phyloP scores from a whole-genome alignment of 2,797 vertebrate genomes.

The Gymnocypris eckloni region DNA sequence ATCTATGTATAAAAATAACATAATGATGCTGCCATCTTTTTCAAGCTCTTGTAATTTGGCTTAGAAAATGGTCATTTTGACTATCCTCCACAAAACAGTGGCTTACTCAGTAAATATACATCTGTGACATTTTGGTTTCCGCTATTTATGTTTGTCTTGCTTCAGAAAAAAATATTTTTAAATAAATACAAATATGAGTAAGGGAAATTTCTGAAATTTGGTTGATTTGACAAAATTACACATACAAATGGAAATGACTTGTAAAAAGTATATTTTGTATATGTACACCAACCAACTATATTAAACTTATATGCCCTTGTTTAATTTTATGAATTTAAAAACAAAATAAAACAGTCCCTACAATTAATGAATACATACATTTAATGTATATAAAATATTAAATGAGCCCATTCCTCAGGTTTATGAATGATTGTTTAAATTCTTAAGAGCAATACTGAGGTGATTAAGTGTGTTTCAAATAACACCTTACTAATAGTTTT shows the following conservation, averaged over 20 bases:
- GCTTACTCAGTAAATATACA: no score
- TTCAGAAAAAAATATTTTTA: background rate
- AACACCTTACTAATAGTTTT: conserved; percentile 32
- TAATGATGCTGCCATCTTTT: background rate
- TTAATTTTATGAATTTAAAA: background rate
- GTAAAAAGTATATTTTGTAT: background rate
- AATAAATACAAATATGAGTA: background rate
- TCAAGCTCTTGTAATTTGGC: background rate
- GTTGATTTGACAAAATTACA: background rate
- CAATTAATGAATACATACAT: background rate
- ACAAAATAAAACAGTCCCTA: background rate
- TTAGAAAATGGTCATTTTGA: background rate
- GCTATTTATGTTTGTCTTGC: no score
- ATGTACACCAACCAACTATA: background rate
- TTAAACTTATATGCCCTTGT: background rate
- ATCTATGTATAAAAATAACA: background rate
- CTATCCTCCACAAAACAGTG: background rate
- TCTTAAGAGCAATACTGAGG: background rate
- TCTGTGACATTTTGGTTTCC: background rate
- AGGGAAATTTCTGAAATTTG: background rate
- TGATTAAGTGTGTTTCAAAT: background rate
- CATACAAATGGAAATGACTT: background rate
- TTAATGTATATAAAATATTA: background rate
- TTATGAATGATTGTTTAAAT: background rate
- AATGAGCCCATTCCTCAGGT: background rate